Evolutionary conservation across 2,888 invertebrate species (phyloP).

Genomic region (Heteromyza rotundicornis): DNA sequence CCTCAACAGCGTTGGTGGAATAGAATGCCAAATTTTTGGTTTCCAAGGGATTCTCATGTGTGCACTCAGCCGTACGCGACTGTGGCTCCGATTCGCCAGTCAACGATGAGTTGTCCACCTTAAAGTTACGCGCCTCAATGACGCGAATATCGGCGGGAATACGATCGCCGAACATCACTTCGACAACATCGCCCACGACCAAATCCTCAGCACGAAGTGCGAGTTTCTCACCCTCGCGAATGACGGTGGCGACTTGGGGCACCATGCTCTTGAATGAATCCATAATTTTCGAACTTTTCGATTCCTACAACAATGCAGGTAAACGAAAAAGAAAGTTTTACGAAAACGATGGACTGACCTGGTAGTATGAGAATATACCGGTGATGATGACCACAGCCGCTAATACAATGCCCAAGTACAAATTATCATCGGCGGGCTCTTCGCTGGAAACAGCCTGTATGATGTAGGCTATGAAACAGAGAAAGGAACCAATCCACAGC

Average conservation of each 20-base stretch:
- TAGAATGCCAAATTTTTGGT: constrained; percentile 95
- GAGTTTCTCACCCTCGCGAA: constrained; percentile 93
- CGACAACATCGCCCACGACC: constrained; percentile 96
- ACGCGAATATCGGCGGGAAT: constrained; percentile 98
- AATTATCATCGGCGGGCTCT: constrained; percentile 95
- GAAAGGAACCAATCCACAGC: constrained; percentile 95
- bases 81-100: constrained; percentile 98
- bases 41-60: constrained; percentile 93
- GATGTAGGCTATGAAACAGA: constrained; percentile 96
- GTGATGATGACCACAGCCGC: constrained; percentile 97
- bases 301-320: constrained; percentile 64
- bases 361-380: constrained; percentile 99
- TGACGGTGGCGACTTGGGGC: constrained; percentile 91
- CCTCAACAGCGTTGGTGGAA: constrained; percentile 95
- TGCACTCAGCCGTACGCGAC: constrained; percentile 86
- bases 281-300: constrained; percentile 98
- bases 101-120: constrained; percentile 93
- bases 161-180: constrained; percentile 98
- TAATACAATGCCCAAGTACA: constrained; percentile 95
- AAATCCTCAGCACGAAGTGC: constrained; percentile 92
- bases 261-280: constrained; percentile 99
- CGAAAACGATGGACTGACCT: constrained; percentile 67
- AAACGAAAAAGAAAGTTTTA: not conserved
- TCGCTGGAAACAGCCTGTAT: constrained; percentile 93
- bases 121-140: constrained; percentile 93